phyloP scores from a whole-genome alignment of 2,113 vertebrate genomes.

The Girardinichthys multiradiatus region DNA sequence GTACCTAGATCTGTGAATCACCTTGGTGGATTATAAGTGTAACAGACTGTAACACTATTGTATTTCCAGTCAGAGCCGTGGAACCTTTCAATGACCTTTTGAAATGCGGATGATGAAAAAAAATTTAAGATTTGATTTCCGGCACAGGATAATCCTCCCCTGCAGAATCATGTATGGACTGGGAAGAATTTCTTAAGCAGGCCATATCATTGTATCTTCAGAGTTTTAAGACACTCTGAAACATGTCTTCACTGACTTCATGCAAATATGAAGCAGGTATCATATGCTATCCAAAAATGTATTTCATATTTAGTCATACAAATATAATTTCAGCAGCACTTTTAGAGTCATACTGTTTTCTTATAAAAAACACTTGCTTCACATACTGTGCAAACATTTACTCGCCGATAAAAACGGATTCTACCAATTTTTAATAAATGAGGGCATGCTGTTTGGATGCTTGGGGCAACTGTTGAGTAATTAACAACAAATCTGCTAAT shows the following conservation, averaged over 20 bases:
- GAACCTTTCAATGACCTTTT: slow-evolving; percentile 12
- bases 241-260: slow-evolving; percentile 17
- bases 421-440: slow-evolving; percentile 14
- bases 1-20: slow-evolving; percentile 31
- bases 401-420: background rate
- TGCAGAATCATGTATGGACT: slow-evolving; percentile 44
- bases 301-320: background rate
- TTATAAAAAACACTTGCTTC: slow-evolving; percentile 1
- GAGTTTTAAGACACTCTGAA: slow-evolving; percentile 36
- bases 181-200: slow-evolving; percentile 20
- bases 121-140: slow-evolving; percentile 2
- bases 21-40: slow-evolving; percentile 14
- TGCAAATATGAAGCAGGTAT: slow-evolving; percentile 11
- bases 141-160: slow-evolving; percentile 27
- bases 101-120: slow-evolving; percentile 1
- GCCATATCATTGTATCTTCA: slow-evolving; percentile 27
- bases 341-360: background rate
- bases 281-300: background rate
- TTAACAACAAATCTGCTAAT: slow-evolving; percentile 46
- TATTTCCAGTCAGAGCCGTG: slow-evolving; percentile 12
- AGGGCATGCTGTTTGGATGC: background rate
- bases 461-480: slow-evolving; percentile 23
- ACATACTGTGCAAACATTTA: background rate
- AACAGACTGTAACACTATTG: slow-evolving; percentile 3
- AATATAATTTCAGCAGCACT: slow-evolving; percentile 15